Conservation (phyloP, 2,113 vertebrate genomes). For the Apus apus region DNA sequence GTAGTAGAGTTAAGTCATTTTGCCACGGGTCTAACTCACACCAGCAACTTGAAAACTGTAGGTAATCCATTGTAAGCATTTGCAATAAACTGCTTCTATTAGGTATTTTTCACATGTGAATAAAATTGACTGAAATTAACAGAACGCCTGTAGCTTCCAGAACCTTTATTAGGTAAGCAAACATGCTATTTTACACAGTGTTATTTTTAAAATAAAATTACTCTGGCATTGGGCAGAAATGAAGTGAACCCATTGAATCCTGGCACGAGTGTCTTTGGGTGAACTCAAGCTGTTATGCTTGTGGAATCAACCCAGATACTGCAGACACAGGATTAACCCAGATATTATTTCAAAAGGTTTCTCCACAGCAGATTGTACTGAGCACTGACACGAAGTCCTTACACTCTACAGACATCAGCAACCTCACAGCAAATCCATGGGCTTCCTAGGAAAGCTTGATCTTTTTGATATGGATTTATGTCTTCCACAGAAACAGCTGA, state of each 20-base stretch:
- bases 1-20: background rate
- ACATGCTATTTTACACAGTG: conserved; percentile 10
- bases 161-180: conserved; percentile 22
- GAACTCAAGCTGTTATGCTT: background rate
- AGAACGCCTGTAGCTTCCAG: background rate
- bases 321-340: conserved; percentile 24
- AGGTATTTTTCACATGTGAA: background rate
- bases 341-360: conserved; percentile 1
- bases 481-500: background rate
- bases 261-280: background rate
- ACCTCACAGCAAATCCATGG: background rate
- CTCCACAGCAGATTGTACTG: background rate
- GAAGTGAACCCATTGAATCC: background rate
- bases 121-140: conserved; percentile 18
- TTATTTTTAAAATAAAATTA: background rate
- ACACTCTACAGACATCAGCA: background rate
- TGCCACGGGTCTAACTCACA: background rate
- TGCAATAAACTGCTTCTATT: background rate
- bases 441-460: background rate
- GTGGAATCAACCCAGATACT: background rate
- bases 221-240: background rate
- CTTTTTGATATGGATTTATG: background rate
- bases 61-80: background rate
- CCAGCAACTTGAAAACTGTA: background rate
- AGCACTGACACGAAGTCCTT: background rate